Percentiles rank a stretch among this genome's conserved stretches.
Evolutionary conservation across 2,113 vertebrate genomes (phyloP).

Genomic region (Phalacrocorax aristotelis): DNA sequence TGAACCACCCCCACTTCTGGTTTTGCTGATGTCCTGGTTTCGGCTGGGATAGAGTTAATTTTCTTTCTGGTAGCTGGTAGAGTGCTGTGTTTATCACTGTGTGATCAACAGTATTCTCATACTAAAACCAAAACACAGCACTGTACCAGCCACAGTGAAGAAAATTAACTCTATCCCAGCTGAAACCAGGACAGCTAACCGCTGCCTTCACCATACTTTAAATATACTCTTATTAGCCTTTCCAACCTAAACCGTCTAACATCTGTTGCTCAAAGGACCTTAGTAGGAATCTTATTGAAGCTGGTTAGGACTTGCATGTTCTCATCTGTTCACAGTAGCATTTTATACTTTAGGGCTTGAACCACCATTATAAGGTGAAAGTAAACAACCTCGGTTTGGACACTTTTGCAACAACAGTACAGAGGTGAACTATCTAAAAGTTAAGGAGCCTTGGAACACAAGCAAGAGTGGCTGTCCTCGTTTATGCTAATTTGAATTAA

Average conservation of each 20-base stretch:
- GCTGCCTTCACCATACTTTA: neutral
- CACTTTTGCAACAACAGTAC: neutral
- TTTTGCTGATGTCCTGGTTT: neutral
- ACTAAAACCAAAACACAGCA: too few relatives aligned
- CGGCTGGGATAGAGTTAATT: too few relatives aligned
- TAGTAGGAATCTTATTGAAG: neutral
- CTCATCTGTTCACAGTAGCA: neutral
- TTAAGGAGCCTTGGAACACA: neutral
- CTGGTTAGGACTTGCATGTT: neutral
- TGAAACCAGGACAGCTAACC: neutral
- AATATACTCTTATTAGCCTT: neutral
- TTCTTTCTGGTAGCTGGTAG: too few relatives aligned
- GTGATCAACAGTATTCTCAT: too few relatives aligned
- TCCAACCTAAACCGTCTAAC: neutral
- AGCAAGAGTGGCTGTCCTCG: neutral
- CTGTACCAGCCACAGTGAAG: too few relatives aligned
- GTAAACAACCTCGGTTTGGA: neutral
- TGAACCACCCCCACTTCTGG: neutral
- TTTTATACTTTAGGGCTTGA: neutral
- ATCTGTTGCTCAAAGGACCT: neutral
- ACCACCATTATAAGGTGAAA: neutral
- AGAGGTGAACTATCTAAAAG: neutral
- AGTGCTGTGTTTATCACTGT: too few relatives aligned
- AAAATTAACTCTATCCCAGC: too few relatives aligned
- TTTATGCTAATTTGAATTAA: neutral